Evolutionary conservation across 2,113 vertebrate genomes (phyloP).

Genomic region (Silurus glanis): DNA sequence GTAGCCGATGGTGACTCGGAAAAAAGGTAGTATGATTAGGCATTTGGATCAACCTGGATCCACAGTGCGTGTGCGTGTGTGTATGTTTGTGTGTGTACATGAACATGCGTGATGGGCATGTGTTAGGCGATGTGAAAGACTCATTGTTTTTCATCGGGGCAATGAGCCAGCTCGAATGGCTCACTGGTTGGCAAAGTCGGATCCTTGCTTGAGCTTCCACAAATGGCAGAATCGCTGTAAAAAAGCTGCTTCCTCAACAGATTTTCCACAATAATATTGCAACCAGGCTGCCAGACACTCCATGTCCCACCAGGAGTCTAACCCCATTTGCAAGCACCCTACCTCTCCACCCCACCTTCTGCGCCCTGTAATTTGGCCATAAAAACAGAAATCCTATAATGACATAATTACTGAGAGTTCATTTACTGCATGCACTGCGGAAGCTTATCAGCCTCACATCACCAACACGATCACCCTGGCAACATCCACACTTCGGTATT

Average conservation of each 20-base stretch:
- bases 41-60: constrained; percentile 50
- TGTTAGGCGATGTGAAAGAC: constrained; percentile 41
- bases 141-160: constrained; percentile 38
- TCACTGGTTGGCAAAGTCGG: constrained; percentile 42
- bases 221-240: constrained; percentile 44
- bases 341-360: not conserved
- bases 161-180: constrained; percentile 41
- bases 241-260: constrained; percentile 47
- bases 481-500: constrained; percentile 16
- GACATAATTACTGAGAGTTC: constrained; percentile 50
- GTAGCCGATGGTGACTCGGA: constrained; percentile 35
- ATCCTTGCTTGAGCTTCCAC: constrained; percentile 41
- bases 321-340: not conserved
- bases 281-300: constrained; percentile 41
- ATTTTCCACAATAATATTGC: constrained; percentile 57
- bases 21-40: constrained; percentile 49
- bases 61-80: constrained; percentile 43
- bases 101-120: constrained; percentile 44
- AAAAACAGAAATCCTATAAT: constrained; percentile 60
- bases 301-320: constrained; percentile 28
- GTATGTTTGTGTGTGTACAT: constrained; percentile 13
- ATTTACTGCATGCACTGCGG: constrained; percentile 35
- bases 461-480: not conserved
- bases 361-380: constrained; percentile 57
- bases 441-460: constrained; percentile 39